Conservation (phyloP, 2,797 vertebrate genomes). For the Alectoris magna region DNA sequence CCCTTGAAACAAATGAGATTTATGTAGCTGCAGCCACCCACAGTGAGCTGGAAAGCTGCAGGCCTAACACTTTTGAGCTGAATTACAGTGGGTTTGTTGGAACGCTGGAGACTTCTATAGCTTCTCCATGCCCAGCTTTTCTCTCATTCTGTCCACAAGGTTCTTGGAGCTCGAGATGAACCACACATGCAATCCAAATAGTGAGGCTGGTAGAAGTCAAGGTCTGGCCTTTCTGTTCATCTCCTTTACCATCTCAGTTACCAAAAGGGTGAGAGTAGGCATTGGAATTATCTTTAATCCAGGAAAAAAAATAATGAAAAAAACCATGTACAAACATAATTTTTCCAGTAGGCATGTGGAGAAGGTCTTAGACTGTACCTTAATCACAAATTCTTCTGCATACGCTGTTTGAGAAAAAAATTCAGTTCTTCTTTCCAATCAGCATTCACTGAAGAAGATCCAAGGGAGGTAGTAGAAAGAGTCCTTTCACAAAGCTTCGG, state of each 20-base stretch:
- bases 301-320: neutral
- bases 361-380: neutral
- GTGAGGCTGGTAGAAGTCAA: neutral
- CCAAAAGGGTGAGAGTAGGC: neutral
- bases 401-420: neutral
- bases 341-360: neutral
- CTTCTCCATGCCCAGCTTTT: neutral
- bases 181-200: fast-evolving
- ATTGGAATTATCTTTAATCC: neutral
- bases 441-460: neutral
- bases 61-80: neutral
- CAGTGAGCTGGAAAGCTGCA: conserved; percentile 4
- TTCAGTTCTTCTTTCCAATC: neutral
- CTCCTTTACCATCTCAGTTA: neutral
- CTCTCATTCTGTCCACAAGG: neutral
- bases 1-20: neutral
- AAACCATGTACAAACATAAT: fast-evolving
- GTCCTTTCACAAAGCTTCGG: neutral
- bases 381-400: neutral
- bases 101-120: neutral
- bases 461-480: neutral
- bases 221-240: neutral
- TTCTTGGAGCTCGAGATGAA: neutral
- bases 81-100: neutral
- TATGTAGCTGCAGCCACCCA: neutral